These are phyloP conservation scores for Umimayanthus chanpuru DNA, from an alignment of 92 coral and sea anemone species.

Conservation along the genomic window DNA sequence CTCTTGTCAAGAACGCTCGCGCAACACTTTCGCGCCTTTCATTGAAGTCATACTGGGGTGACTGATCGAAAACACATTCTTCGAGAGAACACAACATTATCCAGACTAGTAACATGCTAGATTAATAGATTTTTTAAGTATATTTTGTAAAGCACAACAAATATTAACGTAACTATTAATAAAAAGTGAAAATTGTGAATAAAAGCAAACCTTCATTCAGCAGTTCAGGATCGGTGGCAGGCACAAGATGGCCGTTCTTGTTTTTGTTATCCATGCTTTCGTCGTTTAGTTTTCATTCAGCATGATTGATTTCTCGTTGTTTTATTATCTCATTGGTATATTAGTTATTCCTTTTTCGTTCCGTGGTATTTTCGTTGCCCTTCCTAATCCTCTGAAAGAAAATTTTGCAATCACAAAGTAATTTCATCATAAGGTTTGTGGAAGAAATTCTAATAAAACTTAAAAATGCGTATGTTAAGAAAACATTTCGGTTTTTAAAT, in stretches of 20 bases:
- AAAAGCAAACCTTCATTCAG: neutral
- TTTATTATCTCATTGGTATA: neutral
- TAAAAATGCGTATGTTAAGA: neutral
- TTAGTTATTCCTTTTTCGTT: neutral
- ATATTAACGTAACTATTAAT: neutral
- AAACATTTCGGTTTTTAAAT: neutral
- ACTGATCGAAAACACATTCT: neutral
- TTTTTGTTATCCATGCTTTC: constrained; percentile 33
- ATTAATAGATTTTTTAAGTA: neutral
- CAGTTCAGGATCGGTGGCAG: neutral
- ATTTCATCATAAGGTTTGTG: neutral
- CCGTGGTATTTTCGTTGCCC: neutral
- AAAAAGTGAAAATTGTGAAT: neutral
- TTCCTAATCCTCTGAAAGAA: neutral
- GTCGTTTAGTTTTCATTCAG: neutral
- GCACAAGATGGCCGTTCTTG: constrained; percentile 38
- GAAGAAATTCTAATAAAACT: neutral
- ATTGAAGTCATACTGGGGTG: too few relatives aligned
- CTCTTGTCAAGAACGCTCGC: too few relatives aligned
- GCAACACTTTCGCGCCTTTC: neutral
- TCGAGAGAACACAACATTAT: neutral
- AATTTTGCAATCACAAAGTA: constrained; percentile 3
- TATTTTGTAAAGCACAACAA: neutral
- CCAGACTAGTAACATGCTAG: neutral
- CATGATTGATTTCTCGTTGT: neutral